Percentiles rank a stretch among this genome's conserved stretches.
Evolutionary conservation across 1,140 invertebrate genomes (phyloP).

Genomic region (Contarinia nasturtii): DNA sequence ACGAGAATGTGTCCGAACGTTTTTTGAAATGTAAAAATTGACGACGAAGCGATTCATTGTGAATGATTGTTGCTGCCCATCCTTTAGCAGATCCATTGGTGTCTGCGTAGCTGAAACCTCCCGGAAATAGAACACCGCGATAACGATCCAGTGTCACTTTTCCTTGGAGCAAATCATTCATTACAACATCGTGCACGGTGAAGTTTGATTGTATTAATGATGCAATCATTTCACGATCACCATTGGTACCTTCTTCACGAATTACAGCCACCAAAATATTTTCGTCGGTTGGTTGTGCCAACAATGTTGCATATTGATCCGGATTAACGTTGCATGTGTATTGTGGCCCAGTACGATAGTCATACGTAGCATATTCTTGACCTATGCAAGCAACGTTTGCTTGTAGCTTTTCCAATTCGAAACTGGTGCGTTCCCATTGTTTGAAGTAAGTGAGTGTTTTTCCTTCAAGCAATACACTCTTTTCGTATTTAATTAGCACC

Average conservation of each 20-base stretch:
- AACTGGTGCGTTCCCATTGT: slow-evolving; percentile 93
- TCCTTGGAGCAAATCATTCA: slow-evolving; percentile 64
- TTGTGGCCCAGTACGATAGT: slow-evolving; percentile 35
- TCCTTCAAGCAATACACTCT: slow-evolving; percentile 36
- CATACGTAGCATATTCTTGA: slow-evolving; percentile 51
- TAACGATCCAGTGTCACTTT: slow-evolving; percentile 58
- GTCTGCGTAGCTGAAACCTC: slow-evolving; percentile 96
- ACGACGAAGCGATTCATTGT: slow-evolving; percentile 36
- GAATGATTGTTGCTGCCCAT: slow-evolving; percentile 84
- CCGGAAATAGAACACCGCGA: slow-evolving; percentile 81
- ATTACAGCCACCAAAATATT: slow-evolving; percentile 68
- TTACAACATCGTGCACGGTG: slow-evolving; percentile 78
- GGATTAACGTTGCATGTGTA: slow-evolving; percentile 55
- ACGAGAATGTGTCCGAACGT: slow-evolving; percentile 72
- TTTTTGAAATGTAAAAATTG: slow-evolving; percentile 56
- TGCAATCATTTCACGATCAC: slow-evolving; percentile 95
- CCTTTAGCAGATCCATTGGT: slow-evolving; percentile 93
- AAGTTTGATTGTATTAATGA: slow-evolving; percentile 81
- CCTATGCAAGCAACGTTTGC: slow-evolving; percentile 56
- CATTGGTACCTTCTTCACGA: slow-evolving; percentile 92
- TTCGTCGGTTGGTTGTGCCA: slow-evolving; percentile 16
- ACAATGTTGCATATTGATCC: slow-evolving; percentile 24
- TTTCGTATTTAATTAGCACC: slow-evolving; percentile 40
- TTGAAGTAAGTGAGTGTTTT: slow-evolving; percentile 46
- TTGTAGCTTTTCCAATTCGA: slow-evolving; percentile 68